These are phyloP conservation scores for Acrocera orbiculus DNA, from an alignment of 2,888 invertebrate species.

Conservation along the genomic window DNA sequence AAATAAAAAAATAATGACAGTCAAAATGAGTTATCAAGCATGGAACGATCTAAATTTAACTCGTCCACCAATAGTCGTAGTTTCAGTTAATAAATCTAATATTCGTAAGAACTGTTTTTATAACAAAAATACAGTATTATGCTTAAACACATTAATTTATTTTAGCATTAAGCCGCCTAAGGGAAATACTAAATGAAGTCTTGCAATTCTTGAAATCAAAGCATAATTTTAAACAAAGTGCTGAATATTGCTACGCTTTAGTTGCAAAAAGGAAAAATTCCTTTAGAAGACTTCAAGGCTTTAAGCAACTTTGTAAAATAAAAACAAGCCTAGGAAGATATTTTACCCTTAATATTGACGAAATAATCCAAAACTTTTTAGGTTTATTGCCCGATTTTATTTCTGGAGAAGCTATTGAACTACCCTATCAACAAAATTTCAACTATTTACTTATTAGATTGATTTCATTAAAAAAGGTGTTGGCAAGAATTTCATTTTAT, in stretches of 20 bases:
- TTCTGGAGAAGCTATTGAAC: conserved; percentile 12
- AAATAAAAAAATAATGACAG: no score
- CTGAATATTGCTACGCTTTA: conserved; percentile 23
- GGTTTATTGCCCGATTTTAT: conserved; percentile 20
- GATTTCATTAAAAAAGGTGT: conserved; percentile 18
- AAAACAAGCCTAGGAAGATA: conserved; percentile 24
- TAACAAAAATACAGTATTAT: background rate
- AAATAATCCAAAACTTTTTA: conserved; percentile 20
- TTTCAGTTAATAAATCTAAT: conserved; percentile 11
- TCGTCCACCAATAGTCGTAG: conserved; percentile 22
- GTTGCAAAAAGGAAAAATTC: conserved; percentile 27
- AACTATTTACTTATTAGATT: conserved; percentile 22
- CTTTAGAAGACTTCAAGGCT: conserved; percentile 23
- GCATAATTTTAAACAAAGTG: conserved; percentile 17
- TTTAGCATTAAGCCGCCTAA: no score
- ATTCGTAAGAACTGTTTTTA: background rate
- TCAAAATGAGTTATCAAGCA: no score
- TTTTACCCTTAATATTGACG: conserved; percentile 19
- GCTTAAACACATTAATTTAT: no score
- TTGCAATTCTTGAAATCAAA: no score
- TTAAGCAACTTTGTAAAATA: conserved; percentile 21
- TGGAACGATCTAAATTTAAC: conserved; percentile 26
- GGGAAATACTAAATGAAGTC: background rate
- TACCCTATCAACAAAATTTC: conserved; percentile 21
- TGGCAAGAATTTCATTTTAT: conserved; percentile 19